phyloP scores from a whole-genome alignment of 2,888 invertebrate species.

The Thyatira batis region DNA sequence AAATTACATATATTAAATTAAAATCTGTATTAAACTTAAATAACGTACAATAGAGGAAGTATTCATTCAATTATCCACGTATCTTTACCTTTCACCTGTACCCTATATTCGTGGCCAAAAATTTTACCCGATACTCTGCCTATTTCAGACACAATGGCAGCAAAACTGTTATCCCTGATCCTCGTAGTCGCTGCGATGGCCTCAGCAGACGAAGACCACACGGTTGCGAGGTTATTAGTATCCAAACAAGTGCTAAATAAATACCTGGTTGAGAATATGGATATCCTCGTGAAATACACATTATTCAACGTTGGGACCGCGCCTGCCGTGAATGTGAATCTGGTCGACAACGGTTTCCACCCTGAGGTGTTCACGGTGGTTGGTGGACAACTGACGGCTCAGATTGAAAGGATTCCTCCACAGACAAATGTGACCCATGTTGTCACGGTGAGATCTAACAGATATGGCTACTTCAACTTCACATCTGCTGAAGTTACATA shows the following conservation, averaged over 20 bases:
- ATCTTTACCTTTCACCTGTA: constrained; percentile 6
- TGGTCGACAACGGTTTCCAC: constrained; percentile 96
- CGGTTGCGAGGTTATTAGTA: constrained; percentile 91
- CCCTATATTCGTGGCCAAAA: constrained; percentile 7
- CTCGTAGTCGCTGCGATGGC: constrained; percentile 72
- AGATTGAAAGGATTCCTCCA: constrained; percentile 95
- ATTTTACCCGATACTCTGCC: constrained; percentile 21
- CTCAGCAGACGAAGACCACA: constrained; percentile 85
- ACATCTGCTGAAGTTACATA: constrained; percentile 97
- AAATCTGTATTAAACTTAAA: background rate
- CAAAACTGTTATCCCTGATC: constrained; percentile 70
- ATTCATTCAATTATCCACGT: constrained; percentile 36
- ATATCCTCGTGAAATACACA: constrained; percentile 96
- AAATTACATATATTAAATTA: constrained; percentile 1
- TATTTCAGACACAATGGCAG: constrained; percentile 69
- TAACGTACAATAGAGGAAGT: background rate
- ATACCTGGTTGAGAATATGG: constrained; percentile 97
- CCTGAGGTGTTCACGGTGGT: constrained; percentile 94
- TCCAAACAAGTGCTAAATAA: constrained; percentile 97
- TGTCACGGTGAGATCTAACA: constrained; percentile 94
- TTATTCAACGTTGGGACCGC: constrained; percentile 96
- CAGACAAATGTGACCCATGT: constrained; percentile 97
- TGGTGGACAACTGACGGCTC: constrained; percentile 91
- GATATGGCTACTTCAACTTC: constrained; percentile 97
- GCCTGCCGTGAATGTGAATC: constrained; percentile 93